These are phyloP conservation scores for Desmodus rotundus DNA, from an alignment of 2,113 vertebrate species.

Conservation along the genomic window DNA sequence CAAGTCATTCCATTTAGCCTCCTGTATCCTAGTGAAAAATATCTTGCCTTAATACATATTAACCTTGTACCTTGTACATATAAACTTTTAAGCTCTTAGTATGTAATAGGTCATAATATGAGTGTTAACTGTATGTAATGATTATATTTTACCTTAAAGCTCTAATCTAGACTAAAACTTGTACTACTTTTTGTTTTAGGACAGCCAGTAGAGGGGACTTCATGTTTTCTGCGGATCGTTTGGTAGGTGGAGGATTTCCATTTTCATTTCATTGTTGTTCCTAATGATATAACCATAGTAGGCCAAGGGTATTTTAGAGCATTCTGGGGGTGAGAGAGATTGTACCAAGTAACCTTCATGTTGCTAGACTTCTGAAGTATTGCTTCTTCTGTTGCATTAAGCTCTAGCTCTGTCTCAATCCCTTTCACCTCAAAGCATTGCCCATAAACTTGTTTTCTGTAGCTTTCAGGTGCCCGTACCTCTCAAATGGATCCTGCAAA, in stretches of 20 bases:
- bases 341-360: neutral
- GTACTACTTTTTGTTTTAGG: slow-evolving; percentile 79
- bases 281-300: neutral
- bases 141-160: slow-evolving; percentile 42
- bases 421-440: slow-evolving; percentile 7
- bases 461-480: neutral
- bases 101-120: slow-evolving; percentile 34
- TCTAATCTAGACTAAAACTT: slow-evolving; percentile 59
- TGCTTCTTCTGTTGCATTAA: slow-evolving; percentile 31
- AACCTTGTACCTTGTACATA: slow-evolving; percentile 1
- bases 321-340: neutral
- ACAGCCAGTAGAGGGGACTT: slow-evolving; percentile 98
- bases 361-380: slow-evolving; percentile 7
- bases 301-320: neutral
- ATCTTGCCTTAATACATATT: neutral
- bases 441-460: neutral
- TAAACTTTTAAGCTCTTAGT: slow-evolving; percentile 40
- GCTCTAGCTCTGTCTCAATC: neutral
- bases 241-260: slow-evolving; percentile 86
- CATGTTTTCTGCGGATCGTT: slow-evolving; percentile 95
- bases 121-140: slow-evolving; percentile 25
- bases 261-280: slow-evolving; percentile 51
- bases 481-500: slow-evolving; percentile 11
- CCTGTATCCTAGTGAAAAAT: slow-evolving; percentile 14
- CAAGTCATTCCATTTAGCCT: neutral